Evolutionary conservation across 2,797 vertebrate genomes (phyloP), one percentile per base, ranked within the genome.

Genomic region (Periophthalmus magnuspinnatus): DNA sequence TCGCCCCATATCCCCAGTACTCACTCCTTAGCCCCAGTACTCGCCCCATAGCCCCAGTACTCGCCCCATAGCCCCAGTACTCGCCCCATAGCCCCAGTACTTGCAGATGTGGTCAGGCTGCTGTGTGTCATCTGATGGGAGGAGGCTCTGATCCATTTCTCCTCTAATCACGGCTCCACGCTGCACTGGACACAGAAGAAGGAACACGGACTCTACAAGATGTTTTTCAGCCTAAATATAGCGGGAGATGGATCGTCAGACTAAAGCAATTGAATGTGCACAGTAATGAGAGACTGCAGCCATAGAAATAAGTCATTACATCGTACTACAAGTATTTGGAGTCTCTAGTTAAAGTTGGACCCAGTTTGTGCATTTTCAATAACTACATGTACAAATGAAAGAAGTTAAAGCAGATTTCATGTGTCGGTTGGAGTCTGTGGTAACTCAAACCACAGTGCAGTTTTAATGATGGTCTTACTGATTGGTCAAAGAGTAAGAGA

Each of bases 71-170:
- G n/a, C n/a, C n/a, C n/a, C n/a, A n/a, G n/a, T n/a, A n/a, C n/a
- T n/a, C n/a, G n/a, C n/a, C n/a, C n/a, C n/a, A n/a, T 3, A 28
- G 28, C 28, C 28, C 28, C 28, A 28, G 28, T 28, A 28, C 3
- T 28, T 28, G 28, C 28, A 90, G 90, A 91, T 93, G 89, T 82
- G 87, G 78, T 67, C 74, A 78, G 83, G 80, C 85, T 80, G 70
- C 69, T 90, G 86, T 86, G 89, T 90, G 91, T 91, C 89, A 86
- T 91, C 88, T 88, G 87, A 73, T 81, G 85, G 88, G 82, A 90
- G 88, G 89, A 83, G 88, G 87, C 84, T 84, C 69, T 47, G 79
- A 78, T 68, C 80, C 61, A 84, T 67, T 77, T 17, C 7, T 77
- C 76, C 75, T 65, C 4, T 76, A 82, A 86, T 83, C 78, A 72